Evolutionary conservation across 2,113 vertebrate genomes (phyloP), one percentile per base, ranked within the genome.

Genomic region (Passer montanus): DNA sequence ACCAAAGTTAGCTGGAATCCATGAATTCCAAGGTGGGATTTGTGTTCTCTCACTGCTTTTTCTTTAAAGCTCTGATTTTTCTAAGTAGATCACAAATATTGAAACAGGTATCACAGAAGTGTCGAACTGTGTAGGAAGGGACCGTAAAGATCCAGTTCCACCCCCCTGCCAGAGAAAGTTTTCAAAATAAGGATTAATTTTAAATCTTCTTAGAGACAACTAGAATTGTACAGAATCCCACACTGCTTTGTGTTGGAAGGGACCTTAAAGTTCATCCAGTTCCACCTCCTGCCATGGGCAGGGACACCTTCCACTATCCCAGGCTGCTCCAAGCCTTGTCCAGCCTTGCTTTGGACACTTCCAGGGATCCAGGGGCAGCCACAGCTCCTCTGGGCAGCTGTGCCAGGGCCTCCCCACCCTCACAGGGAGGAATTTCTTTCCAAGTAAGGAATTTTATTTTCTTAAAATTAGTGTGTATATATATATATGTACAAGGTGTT

Each of bases 11-110:
- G 99, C 98, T 23, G 99, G 99, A 3, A 93, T 98, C 96, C 98
- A 98, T 33, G 99, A 99, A 69, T 99, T 99, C 87, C 99, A 99
- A 97, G 99, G 99, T 99, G 87, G 39, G 97, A 35, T 30, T 33
- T 74, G 41, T 80, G 47, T 43, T 46, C 39, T 73, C 19, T 5
- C 20, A 5, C 0, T 44, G 30, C 66, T 64, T 39, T 55, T 20
- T 44, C 24, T 60, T 91, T 35, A 56, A 79, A 87, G 43, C 15
- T 37, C 39, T 43, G 43, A 8, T 53, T 47, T 74, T 67, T 13
- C 10, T 53, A 41, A 37, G 79, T 27, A 47, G 35, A 35, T 66
- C 5, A 11, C 50, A 47, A 28, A 49, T 13, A 8, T 33, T 43
- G 56, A 55, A 87, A 35, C 35, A 75, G 17, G 0, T 41, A 13